Base-by-base conservation (phyloP, 92 coral and sea anemone species). In the Paragorgia papillata region DNA sequence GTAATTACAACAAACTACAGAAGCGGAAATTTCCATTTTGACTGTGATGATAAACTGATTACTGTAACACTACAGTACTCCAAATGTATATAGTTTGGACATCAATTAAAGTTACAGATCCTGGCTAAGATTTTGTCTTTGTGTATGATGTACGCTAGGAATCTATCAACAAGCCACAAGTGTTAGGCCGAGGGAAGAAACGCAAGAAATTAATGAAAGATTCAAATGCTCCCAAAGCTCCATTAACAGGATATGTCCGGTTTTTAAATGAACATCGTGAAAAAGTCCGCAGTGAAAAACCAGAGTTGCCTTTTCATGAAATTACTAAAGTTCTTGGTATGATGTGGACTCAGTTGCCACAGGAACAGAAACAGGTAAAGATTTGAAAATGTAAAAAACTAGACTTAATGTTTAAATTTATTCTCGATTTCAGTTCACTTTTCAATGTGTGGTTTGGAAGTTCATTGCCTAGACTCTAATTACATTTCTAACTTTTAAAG, bases 291-390 rank as follows among this genome's bases (percentile, higher is more conserved):
- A 88, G 80, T 79, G 97, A 94, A 78, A 92, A 94, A 64, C 97
- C 96, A 27, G 97, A 94, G 63, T 79, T 90, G 43, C 97, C 97
- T 26, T 94, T 94, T 85, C 96, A 94, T 82, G 97, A 94, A 76
- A 90, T 94, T 54, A 94, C 97, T 6, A 90, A 90, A 87, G 91
- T 94, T 57, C 89, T 94, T 44, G 97, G 97, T 19, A 94, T 86
- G 61, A 94, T 94, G 97, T 94, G 97, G 97, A 94, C 92, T 28
- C 97, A 94, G 76, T 70, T 94, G 40, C 97, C 97, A 21, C 86
- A 85, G 57, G 83, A 88, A 31, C 91, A 90, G 57, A 94, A 94
- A 51, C 97, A 94, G 94, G 97, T 92, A 40, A 33, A 2, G 69
- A 31, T 3, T 1, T 10, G 35, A 69, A 46, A 69, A n/a, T n/a